Conservation (phyloP, 2,113 vertebrate genomes). For the Dicentrarchus labrax region DNA sequence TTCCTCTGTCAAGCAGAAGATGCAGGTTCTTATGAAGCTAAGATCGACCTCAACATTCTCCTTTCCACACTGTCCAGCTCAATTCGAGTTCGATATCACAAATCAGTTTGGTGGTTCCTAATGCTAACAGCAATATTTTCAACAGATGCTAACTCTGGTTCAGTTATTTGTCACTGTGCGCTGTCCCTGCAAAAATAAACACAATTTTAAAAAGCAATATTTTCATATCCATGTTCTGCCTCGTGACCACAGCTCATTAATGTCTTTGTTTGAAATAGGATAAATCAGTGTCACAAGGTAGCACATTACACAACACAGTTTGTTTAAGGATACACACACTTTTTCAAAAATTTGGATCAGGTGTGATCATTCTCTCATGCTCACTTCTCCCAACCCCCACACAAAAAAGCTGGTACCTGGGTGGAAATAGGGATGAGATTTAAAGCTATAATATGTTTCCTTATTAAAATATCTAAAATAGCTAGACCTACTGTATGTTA, state of each 20-base stretch:
- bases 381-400: not conserved
- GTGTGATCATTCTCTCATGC: not conserved
- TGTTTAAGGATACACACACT: not conserved
- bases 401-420: not conserved
- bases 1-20: not conserved
- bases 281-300: not conserved
- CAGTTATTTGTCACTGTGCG: no score
- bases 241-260: not conserved
- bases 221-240: not conserved
- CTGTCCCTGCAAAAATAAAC: no score
- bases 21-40: not conserved
- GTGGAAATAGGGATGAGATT: not conserved
- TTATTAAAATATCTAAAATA: no score
- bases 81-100: not conserved
- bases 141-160: no score
- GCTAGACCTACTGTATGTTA: no score
- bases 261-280: conserved; percentile 2
- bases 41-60: not conserved
- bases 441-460: no score
- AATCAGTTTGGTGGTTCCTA: not conserved
- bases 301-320: not conserved
- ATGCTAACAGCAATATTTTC: not conserved
- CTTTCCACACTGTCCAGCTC: not conserved
- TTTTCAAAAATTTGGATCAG: not conserved
- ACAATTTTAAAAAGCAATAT: not conserved